These are phyloP conservation scores for Eledona agricola DNA, from an alignment of 2,888 invertebrate genomes.

Conservation along the genomic window DNA sequence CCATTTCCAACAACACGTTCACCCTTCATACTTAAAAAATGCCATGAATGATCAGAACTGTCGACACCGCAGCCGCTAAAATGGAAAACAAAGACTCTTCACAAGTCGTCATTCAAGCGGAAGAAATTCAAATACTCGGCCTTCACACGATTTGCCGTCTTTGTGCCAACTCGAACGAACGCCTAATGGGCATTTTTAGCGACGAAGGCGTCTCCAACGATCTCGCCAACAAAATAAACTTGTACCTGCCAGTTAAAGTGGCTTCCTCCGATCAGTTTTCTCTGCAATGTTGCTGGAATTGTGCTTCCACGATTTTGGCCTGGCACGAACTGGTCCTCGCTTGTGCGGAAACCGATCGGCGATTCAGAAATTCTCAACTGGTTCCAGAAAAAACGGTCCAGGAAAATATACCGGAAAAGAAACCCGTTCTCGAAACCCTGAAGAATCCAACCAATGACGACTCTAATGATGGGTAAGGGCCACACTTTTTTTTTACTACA, in stretches of 20 bases:
- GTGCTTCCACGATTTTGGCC: slow-evolving; percentile 70
- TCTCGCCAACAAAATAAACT: slow-evolving; percentile 69
- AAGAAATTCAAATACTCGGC: slow-evolving; percentile 19
- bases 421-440: slow-evolving; percentile 2
- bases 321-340: slow-evolving; percentile 71
- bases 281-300: slow-evolving; percentile 70
- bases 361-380: slow-evolving; percentile 55
- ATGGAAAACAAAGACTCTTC: slow-evolving; percentile 18
- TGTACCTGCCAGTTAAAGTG: slow-evolving; percentile 72
- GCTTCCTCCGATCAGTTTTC: slow-evolving; percentile 66
- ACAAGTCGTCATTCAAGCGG: slow-evolving; percentile 1
- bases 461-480: slow-evolving; percentile 29
- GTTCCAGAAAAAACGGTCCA: slow-evolving; percentile 6
- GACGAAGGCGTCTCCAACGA: slow-evolving; percentile 70
- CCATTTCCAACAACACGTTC: slow-evolving; percentile 13
- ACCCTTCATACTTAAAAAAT: slow-evolving; percentile 24
- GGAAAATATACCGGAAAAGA: background rate
- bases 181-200: slow-evolving; percentile 68
- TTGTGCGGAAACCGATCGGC: slow-evolving; percentile 67
- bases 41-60: no score
- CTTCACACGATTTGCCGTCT: slow-evolving; percentile 46
- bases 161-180: slow-evolving; percentile 52
- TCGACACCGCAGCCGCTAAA: slow-evolving; percentile 10
- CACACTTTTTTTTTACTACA: no score
- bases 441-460: slow-evolving; percentile 7